These are phyloP conservation scores for Macrocentrus cingulum DNA, from an alignment of 1,140 invertebrate genomes.

Conservation along the genomic window DNA sequence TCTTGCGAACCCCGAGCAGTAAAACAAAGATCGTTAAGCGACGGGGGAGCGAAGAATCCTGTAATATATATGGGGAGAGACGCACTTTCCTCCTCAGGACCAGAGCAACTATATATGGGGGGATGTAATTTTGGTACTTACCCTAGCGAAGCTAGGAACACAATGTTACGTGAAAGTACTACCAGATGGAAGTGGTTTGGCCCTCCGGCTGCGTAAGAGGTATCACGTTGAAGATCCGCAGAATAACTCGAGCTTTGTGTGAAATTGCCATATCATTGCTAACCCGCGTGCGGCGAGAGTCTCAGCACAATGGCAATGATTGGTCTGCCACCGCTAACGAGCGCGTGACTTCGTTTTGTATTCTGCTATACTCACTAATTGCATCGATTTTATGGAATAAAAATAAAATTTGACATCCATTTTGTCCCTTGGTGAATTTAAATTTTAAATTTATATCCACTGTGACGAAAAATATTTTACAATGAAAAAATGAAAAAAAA, in stretches of 20 bases:
- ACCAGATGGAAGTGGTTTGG: slow-evolving; percentile 38
- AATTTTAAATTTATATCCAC: too few species aligned
- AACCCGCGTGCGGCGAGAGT: slow-evolving; percentile 15
- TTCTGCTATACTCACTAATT: slow-evolving; percentile 5
- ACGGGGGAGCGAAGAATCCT: slow-evolving; percentile 43
- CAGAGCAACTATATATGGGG: slow-evolving; percentile 37
- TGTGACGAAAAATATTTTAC: too few species aligned
- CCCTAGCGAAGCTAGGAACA: slow-evolving; percentile 46
- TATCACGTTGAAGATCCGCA: slow-evolving; percentile 40
- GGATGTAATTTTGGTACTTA: slow-evolving; percentile 52
- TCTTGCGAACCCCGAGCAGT: slow-evolving; percentile 21
- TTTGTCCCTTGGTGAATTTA: too few species aligned
- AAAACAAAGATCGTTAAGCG: slow-evolving; percentile 50
- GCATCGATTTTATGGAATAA: neutral
- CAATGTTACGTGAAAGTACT: slow-evolving; percentile 52
- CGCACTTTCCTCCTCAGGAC: slow-evolving; percentile 44
- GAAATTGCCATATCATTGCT: slow-evolving; percentile 36
- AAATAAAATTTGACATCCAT: neutral
- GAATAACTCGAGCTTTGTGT: slow-evolving; percentile 30
- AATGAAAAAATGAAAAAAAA: too few species aligned
- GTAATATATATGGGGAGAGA: slow-evolving; percentile 47
- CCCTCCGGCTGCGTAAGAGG: slow-evolving; percentile 21
- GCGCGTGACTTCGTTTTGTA: slow-evolving; percentile 7
- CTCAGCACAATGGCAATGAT: slow-evolving; percentile 13
- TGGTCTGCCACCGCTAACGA: slow-evolving; percentile 3